Evolutionary conservation across 2,888 invertebrate species (phyloP).

Genomic region (Apocheima hispidaria): DNA sequence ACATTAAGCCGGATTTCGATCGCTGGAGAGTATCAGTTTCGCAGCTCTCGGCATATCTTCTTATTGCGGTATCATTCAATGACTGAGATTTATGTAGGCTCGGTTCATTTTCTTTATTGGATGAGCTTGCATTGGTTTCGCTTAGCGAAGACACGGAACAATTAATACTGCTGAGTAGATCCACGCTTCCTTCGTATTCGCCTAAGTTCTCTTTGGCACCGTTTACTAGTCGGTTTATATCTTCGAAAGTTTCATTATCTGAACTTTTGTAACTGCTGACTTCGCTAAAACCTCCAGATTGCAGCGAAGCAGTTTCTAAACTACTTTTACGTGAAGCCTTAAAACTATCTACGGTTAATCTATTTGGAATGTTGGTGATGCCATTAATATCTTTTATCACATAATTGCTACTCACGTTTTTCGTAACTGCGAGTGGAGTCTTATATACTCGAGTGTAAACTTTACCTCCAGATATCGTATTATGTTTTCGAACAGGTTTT

Average conservation of each 20-base stretch:
- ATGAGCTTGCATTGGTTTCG: constrained; percentile 55
- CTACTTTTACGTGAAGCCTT: constrained; percentile 68
- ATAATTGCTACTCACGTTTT: constrained; percentile 36
- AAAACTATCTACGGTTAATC: constrained; percentile 68
- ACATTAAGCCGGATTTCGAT: constrained; percentile 74
- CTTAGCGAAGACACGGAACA: constrained; percentile 59
- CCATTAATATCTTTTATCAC: constrained; percentile 57
- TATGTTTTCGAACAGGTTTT: constrained; percentile 71
- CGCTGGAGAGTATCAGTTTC: constrained; percentile 59
- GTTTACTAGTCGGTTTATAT: constrained; percentile 55
- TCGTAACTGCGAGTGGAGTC: constrained; percentile 48
- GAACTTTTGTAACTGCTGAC: constrained; percentile 84
- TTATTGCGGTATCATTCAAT: constrained; percentile 66
- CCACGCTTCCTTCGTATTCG: constrained; percentile 50
- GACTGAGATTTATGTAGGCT: constrained; percentile 77
- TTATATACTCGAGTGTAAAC: constrained; percentile 77
- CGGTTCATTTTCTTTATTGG: constrained; percentile 61
- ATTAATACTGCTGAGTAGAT: constrained; percentile 50
- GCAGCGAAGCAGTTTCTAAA: constrained; percentile 71
- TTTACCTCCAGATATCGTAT: constrained; percentile 77
- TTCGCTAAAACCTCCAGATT: constrained; percentile 75
- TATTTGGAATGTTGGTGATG: constrained; percentile 79
- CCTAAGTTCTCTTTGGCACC: constrained; percentile 46
- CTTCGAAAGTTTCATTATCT: constrained; percentile 77
- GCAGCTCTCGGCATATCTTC: constrained; percentile 52